These are phyloP conservation scores for Drosophila glabriapex DNA, from an alignment of 2,888 invertebrate species.

Conservation along the genomic window DNA sequence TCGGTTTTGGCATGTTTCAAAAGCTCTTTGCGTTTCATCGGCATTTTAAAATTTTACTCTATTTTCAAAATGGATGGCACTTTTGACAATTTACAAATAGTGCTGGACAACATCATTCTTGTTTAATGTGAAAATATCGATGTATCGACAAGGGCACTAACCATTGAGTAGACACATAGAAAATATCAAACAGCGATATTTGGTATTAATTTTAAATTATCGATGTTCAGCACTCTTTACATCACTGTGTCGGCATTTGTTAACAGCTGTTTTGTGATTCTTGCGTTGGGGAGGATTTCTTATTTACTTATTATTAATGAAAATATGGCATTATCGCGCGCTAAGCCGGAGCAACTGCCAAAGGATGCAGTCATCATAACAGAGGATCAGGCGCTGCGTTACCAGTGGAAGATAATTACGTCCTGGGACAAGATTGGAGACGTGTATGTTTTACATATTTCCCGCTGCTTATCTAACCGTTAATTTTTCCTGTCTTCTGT, in stretches of 20 bases:
- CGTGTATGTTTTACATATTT: conserved; percentile 86
- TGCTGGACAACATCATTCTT: not conserved
- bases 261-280: conserved; percentile 20
- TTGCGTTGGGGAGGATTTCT: conserved; percentile 1
- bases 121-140: not conserved
- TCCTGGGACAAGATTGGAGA: conserved; percentile 88
- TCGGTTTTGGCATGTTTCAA: conserved; percentile 11
- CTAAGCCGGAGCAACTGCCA: conserved; percentile 86
- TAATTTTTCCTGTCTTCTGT: not conserved
- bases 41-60: conserved; percentile 41
- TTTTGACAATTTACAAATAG: conserved; percentile 7
- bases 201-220: not conserved
- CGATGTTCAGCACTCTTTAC: conserved; percentile 9
- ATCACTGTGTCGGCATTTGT: conserved; percentile 20
- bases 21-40: conserved; percentile 36
- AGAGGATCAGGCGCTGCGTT: conserved; percentile 87
- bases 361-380: conserved; percentile 87
- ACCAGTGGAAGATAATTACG: conserved; percentile 87
- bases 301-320: conserved; percentile 25
- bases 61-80: not conserved
- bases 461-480: conserved; percentile 43
- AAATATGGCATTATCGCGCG: conserved; percentile 87
- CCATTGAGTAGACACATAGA: not conserved
- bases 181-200: not conserved
- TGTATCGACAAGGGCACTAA: not conserved